phyloP scores from a whole-genome alignment of 2,888 invertebrate species.

The Hoplodrina ambigua region DNA sequence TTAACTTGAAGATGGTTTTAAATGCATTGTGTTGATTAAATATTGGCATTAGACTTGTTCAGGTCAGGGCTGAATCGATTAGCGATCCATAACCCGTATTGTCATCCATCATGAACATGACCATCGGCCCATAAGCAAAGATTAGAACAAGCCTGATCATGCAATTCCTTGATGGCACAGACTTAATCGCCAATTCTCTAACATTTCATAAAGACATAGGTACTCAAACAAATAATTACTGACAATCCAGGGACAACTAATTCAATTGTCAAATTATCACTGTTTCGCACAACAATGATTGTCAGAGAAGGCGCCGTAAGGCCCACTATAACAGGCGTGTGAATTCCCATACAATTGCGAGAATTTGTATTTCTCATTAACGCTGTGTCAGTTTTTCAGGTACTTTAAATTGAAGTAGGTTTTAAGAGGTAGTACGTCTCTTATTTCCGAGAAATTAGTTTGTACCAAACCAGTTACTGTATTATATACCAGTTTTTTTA shows the following conservation, averaged over 20 bases:
- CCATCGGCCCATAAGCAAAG: constrained; percentile 5
- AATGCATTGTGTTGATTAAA: constrained; percentile 25
- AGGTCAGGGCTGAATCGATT: constrained; percentile 38
- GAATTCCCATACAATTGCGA: constrained; percentile 42
- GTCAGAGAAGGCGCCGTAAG: constrained; percentile 12
- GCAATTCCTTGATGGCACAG: constrained; percentile 4
- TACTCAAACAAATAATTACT: constrained; percentile 19
- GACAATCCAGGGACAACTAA: constrained; percentile 33
- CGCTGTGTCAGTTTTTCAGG: constrained; percentile 18
- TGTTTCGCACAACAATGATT: constrained; percentile 46
- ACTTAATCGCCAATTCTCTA: constrained; percentile 9
- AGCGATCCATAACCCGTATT: constrained; percentile 43
- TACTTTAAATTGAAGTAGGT: constrained; percentile 16
- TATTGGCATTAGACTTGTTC: constrained; percentile 22
- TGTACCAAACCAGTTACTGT: constrained; percentile 13
- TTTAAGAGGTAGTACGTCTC: constrained; percentile 6
- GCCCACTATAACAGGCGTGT: constrained; percentile 39
- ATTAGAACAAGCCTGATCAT: constrained; percentile 22
- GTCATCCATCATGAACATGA: constrained; percentile 14
- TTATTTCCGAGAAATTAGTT: constrained; percentile 14
- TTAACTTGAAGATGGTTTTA: constrained; percentile 32
- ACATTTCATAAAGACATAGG: constrained; percentile 11
- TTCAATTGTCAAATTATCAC: constrained; percentile 59
- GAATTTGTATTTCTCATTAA: constrained; percentile 36
- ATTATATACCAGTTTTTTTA: constrained; percentile 13